phyloP scores from a whole-genome alignment of 64 coral and sea anemone species.

The Hydrozoanthus tunicans region DNA sequence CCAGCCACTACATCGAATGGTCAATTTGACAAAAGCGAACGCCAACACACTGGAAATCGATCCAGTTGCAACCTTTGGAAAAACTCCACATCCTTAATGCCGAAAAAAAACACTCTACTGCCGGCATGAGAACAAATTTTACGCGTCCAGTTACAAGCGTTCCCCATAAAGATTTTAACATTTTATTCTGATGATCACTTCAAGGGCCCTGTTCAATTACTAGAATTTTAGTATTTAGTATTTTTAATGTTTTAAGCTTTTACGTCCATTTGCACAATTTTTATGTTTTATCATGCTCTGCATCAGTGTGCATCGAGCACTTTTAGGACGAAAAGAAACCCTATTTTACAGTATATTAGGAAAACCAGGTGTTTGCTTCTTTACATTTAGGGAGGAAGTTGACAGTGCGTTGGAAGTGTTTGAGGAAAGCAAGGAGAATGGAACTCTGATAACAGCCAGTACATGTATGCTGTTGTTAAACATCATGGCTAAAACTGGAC shows the following conservation, averaged over 20 bases:
- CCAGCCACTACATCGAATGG: slow-evolving; percentile 32
- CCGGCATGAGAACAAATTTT: slow-evolving; percentile 32
- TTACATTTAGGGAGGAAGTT: slow-evolving; percentile 22
- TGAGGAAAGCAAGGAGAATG: slow-evolving; percentile 53
- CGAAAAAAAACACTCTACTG: slow-evolving; percentile 24
- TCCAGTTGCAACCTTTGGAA: slow-evolving; percentile 44
- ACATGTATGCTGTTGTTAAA: slow-evolving; percentile 40
- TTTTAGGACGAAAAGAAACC: too few species aligned
- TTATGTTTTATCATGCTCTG: too few species aligned
- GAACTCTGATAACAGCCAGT: slow-evolving; percentile 31
- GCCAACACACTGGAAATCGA: slow-evolving; percentile 32
- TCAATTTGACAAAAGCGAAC: slow-evolving; percentile 31
- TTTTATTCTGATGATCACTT: neutral
- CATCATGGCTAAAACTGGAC: slow-evolving; percentile 32
- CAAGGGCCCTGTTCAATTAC: neutral
- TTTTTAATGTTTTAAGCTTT: too few species aligned
- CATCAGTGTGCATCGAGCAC: too few species aligned
- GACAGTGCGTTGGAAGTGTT: slow-evolving; percentile 18
- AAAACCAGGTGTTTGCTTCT: neutral
- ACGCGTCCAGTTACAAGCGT: neutral
- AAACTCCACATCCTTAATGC: slow-evolving; percentile 15
- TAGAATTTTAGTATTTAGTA: neutral
- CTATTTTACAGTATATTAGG: too few species aligned
- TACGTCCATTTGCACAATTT: too few species aligned
- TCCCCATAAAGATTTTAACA: slow-evolving; percentile 5